Base-by-base conservation (phyloP, 2,797 vertebrate species). In the Xenopus petersii region DNA sequence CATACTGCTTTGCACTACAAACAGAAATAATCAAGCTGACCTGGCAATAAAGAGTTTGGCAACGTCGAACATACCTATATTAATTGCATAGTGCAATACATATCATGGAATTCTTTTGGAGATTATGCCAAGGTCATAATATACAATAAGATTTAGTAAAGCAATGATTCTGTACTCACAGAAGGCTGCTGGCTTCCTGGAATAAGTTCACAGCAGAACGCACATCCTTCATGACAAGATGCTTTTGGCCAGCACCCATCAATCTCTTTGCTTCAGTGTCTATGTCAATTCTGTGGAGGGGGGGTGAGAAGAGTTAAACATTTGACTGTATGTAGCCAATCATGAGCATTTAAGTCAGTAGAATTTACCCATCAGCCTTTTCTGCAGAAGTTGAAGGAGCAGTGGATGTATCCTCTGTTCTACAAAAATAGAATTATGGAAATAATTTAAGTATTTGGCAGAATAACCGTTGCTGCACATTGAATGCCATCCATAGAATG, bases 181-280 rank as follows among this genome's bases (percentile, higher is more conserved):
- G 82, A 88, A 98, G 91, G 75, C 94, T 88, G 0, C 96, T 96
- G 73, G 98, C 96, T 75, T 98, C 96, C 85, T 99, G 98, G 81
- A 99, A 98, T 0, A 94, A 96, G 74, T 87, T 87, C 76, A 99
- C 97, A 64, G 97, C 98, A 62, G 95, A 92, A 7, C 94, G 94
- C 74, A 98, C 88, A 83, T 98, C 94, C 47, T 95, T 95, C 97
- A 99, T 97, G 64, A 99, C 97, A 49, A 99, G 87, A 83, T 98
- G 93, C 79, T 94, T 90, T 81, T 98, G 97, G 65, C 98, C 98
- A 13, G 94, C 92, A 64, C 95, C 96, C 78, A 98, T 86, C 0
- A 98, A 81, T 75, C 96, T 98, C 87, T 96, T 99, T 24, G 96
- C 96, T 85, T 98, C 96, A 82, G 91, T 93, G 80, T 93, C 90